Evolutionary conservation across 2,113 vertebrate species (phyloP), one percentile per base, ranked within the genome.

Genomic region (Peromyscus leucopus): DNA sequence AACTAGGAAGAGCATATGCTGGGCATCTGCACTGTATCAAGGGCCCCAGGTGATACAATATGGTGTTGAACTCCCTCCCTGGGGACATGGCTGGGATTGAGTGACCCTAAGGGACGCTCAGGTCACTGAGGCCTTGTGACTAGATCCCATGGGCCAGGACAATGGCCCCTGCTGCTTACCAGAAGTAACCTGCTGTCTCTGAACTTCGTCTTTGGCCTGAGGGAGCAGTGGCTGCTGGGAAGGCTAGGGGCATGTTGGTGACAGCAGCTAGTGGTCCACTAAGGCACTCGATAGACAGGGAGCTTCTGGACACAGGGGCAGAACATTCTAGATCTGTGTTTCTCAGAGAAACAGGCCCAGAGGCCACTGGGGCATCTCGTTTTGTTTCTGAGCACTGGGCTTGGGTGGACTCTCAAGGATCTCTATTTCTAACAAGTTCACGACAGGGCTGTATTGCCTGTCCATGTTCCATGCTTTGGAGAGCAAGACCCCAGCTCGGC

Each of bases 391-490:
- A 59, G 22, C 19, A 12, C 76, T 24, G 6, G 76, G 42, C 46
- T 76, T 24, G 28, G 13, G 46, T 17, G n/a, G 31, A 1, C 36
- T 24, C 0, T 85, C 59, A 55, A 16, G 74, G 19, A 0, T 75
- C 80, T 57, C 1, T 7, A 0, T 51, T n/a, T 39, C 55, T 63
- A 17, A 12, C 10, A 3, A 10, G 42, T 39, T 33, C 24, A 4
- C 42, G 4, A 6, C 6, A 1, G 2, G 3, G 16, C 19, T 0
- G 1, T 0, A 1, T 1, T 31, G 28, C 22, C 19, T 1, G 5
- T 28, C n/a, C 19, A 33, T 48, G 17, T 36, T 24, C 46, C 21
- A 1, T 15, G 2, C 39, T 21, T 17, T 6, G 63, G 17, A 82
- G 78, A 59, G 22, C 2, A 2, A 59, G 63, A 16, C 16, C 17